A percentile compares a stretch with the other conserved stretches of the same genome.
Evolutionary conservation across 2,113 vertebrate genomes (phyloP).

Genomic region (Oxygymnocypris stewartii): DNA sequence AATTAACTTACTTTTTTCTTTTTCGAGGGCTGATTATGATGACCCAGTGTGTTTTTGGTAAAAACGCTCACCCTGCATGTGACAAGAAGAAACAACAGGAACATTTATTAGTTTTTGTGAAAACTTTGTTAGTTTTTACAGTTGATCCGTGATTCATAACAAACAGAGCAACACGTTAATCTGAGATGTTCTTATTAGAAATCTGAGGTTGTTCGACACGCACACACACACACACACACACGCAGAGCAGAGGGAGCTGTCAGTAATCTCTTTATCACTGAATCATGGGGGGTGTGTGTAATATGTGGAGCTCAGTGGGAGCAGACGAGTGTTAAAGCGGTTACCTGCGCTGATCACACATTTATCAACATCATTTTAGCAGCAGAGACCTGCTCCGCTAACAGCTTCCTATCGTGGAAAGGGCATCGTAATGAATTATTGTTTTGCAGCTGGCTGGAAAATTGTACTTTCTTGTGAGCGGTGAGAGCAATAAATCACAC

Average conservation of each 20-base stretch:
- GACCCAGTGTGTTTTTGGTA: background rate
- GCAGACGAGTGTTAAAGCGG: conserved; percentile 91
- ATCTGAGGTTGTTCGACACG: conserved; percentile 43
- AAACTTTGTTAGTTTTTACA: conserved; percentile 20
- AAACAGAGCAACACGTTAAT: conserved; percentile 34
- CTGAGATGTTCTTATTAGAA: conserved; percentile 36
- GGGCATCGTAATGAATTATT: conserved; percentile 99
- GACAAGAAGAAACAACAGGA: background rate
- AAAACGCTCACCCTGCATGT: background rate
- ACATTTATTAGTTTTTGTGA: conserved; percentile 20
- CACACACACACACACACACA: conserved; percentile 44
- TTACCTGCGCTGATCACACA: conserved; percentile 95
- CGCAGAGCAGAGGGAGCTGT: conserved; percentile 60
- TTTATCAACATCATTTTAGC: conserved; percentile 96
- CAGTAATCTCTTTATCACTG: conserved; percentile 48
- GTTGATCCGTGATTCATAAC: conserved; percentile 13
- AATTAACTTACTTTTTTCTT: background rate
- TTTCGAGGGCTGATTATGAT: background rate
- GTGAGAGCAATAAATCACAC: conserved; percentile 96
- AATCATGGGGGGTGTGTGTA: conserved; percentile 56
- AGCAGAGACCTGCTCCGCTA: conserved; percentile 83
- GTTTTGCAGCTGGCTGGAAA: conserved; percentile 97
- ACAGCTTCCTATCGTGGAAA: conserved; percentile 92
- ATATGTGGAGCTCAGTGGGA: conserved; percentile 37
- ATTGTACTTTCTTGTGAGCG: conserved; percentile 98